Evolutionary conservation across 2,113 vertebrate genomes (phyloP), one percentile per base, ranked within the genome.

Genomic region (Maccullochella peelii): DNA sequence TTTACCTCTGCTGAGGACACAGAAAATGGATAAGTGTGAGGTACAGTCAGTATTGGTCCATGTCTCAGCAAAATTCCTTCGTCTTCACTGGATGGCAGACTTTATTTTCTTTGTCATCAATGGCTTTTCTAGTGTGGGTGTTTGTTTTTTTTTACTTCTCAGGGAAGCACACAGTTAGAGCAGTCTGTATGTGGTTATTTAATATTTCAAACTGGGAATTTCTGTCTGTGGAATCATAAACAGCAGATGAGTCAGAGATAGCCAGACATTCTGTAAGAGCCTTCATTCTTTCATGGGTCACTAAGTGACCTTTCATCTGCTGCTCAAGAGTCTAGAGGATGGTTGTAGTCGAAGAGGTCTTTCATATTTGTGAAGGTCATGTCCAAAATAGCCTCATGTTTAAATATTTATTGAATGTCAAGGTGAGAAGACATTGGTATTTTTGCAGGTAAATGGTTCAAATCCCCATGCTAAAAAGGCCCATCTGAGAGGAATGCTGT

Each of bases 371-470:
- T 66, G n/a, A 66, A 79, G 50, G 65, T 76, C 71, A 20, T 30
- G 8, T 68, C 47, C 50, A 63, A 75, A 65, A 63, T 4, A 68
- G 57, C 11, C 33, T 70, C 23, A 49, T 68, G 40, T 77, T 81
- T 63, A 15, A 62, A 61, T 63, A 57, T 62, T 55, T 86, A 33
- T 30, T 49, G 27, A 77, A 78, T 55, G 47, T 69, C 55, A 78
- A 63, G 54, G 74, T 55, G 40, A 63, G 55, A 63, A 30, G 50
- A 72, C 30, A 54, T 21, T 23, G n/a, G 52, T 62, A 21, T 74
- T 68, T 68, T 25, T n/a, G 6, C 25, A 25, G 47, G 6, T 20
- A 30, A 23, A 23, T 30, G 25, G 54, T 55, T 59, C 40, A 62
- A 42, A 59, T 55, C 42, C 27, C 7, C n/a, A 23, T 12, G 30